These are phyloP conservation scores for Euplagia quadripunctaria DNA, from an alignment of 2,888 invertebrate species.

Conservation along the genomic window DNA sequence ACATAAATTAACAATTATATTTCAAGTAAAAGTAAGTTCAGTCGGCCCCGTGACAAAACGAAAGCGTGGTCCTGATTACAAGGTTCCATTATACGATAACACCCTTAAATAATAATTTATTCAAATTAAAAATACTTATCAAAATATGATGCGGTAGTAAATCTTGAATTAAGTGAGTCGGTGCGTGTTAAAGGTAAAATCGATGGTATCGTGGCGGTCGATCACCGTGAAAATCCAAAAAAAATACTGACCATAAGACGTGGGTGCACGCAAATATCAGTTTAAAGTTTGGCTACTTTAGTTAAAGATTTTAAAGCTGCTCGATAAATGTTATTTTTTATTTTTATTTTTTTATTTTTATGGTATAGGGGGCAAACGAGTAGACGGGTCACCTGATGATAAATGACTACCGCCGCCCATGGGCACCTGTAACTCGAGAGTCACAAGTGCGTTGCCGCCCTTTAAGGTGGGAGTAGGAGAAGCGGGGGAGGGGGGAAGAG, in stretches of 20 bases:
- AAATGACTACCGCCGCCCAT: too few relatives aligned
- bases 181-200: conserved; percentile 79
- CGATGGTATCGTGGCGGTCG: conserved; percentile 75
- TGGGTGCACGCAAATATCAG: conserved; percentile 80
- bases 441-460: too few relatives aligned
- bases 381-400: too few relatives aligned
- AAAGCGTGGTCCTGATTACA: conserved; percentile 78
- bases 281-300: conserved; percentile 59
- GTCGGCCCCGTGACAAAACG: conserved; percentile 63
- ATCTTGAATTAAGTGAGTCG: conserved; percentile 84
- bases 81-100: conserved; percentile 79
- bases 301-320: neutral
- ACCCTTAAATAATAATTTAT: conserved; percentile 86
- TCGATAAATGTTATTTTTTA: neutral
- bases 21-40: conserved; percentile 28
- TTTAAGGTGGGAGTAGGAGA: too few relatives aligned
- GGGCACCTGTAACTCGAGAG: too few relatives aligned
- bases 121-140: conserved; percentile 88
- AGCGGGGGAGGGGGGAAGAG: too few relatives aligned
- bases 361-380: too few relatives aligned
- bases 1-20: conserved; percentile 34
- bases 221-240: conserved; percentile 85
- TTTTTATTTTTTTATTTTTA: too few relatives aligned
- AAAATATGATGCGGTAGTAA: conserved; percentile 87
- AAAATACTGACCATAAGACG: conserved; percentile 56